Evolutionary conservation across 2,888 invertebrate genomes (phyloP).

Genomic region (Isotomurus palustris): DNA sequence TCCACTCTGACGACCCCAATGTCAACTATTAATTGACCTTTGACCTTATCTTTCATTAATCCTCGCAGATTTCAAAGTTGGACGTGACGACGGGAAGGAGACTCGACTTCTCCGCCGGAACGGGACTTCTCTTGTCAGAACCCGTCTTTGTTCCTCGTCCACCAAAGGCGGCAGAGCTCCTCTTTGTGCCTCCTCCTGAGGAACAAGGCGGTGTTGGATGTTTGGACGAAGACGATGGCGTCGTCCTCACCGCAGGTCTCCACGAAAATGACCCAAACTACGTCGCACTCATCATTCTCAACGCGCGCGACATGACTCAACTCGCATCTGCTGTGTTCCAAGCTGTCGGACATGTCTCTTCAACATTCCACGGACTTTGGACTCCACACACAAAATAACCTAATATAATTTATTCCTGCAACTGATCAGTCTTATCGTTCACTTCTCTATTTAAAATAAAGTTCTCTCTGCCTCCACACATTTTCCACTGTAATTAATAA

Average conservation of each 20-base stretch:
- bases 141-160: no score
- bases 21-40: no score
- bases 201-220: no score
- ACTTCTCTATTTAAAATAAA: no score
- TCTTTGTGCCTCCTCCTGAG: slow-evolving; percentile 52
- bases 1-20: no score
- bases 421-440: no score
- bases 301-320: slow-evolving; percentile 50
- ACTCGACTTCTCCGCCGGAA: slow-evolving; percentile 48
- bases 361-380: slow-evolving; percentile 42
- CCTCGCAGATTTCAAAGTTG: slow-evolving; percentile 51
- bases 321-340: slow-evolving; percentile 48
- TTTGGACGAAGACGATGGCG: slow-evolving; percentile 54
- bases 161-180: slow-evolving; percentile 50
- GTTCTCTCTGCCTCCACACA: no score
- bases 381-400: no score
- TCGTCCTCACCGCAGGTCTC: slow-evolving; percentile 47
- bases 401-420: no score
- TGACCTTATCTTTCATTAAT: no score
- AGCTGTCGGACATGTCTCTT: slow-evolving; percentile 35
- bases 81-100: slow-evolving; percentile 49
- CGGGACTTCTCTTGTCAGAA: no score
- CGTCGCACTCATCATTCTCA: slow-evolving; percentile 48
- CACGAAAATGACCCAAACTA: slow-evolving; percentile 42
- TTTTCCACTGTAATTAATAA: no score